Evolutionary conservation across 2,797 vertebrate genomes (phyloP).

Genomic region (Novumbra hubbsi): DNA sequence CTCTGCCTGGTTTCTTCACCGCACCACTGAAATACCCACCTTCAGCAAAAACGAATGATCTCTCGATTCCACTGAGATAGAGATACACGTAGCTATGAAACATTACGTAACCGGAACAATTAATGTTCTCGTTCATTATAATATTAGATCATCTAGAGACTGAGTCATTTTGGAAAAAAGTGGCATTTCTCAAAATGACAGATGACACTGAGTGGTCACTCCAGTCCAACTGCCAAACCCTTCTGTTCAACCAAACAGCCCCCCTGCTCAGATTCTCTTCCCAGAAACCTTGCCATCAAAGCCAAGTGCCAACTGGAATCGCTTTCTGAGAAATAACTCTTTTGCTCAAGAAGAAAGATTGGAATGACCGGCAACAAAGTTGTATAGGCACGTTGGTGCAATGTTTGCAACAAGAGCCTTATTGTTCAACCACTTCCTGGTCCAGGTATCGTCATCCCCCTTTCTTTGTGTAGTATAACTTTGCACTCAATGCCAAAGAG

Average conservation of each 20-base stretch:
- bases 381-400: neutral
- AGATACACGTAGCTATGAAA: neutral
- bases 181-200: constrained; percentile 31
- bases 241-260: constrained; percentile 12
- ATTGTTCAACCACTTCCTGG: neutral
- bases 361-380: neutral
- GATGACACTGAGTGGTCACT: constrained; percentile 33
- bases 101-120: constrained; percentile 19
- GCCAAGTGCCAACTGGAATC: constrained; percentile 27
- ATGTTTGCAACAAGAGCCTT: neutral
- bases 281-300: constrained; percentile 11
- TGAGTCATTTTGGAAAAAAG: constrained; percentile 24
- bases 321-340: constrained; percentile 7
- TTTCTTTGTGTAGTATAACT: neutral
- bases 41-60: neutral
- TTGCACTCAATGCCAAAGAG: neutral
- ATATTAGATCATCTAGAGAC: constrained; percentile 29
- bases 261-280: constrained; percentile 11
- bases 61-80: neutral
- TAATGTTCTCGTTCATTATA: constrained; percentile 11
- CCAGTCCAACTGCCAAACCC: constrained; percentile 18
- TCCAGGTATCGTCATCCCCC: neutral
- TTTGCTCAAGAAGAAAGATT: neutral
- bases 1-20: too few species aligned
- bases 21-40: too few species aligned